These are phyloP conservation scores for Drosophila pandora DNA, from an alignment of 1,140 invertebrate species.

Conservation along the genomic window DNA sequence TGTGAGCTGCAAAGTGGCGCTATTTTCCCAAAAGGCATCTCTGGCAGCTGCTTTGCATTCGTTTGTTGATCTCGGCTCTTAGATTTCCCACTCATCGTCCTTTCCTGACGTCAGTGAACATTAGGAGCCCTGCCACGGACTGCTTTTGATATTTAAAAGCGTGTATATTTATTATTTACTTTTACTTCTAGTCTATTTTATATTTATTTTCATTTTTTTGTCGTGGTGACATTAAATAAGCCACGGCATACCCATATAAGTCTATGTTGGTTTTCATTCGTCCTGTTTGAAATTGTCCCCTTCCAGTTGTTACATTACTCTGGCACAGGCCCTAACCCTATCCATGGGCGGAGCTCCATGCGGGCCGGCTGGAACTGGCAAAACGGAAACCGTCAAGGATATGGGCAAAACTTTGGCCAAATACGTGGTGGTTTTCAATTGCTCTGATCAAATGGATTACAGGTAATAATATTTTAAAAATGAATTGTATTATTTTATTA, in stretches of 20 bases:
- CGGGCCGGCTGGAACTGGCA: slow-evolving; percentile 97
- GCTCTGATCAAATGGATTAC: slow-evolving; percentile 99
- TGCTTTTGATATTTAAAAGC: slow-evolving; percentile 55
- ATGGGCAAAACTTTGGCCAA: slow-evolving; percentile 99
- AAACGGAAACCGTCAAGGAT: slow-evolving; percentile 98
- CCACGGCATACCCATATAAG: slow-evolving; percentile 21
- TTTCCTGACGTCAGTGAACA: slow-evolving; percentile 33
- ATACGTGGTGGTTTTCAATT: slow-evolving; percentile 99
- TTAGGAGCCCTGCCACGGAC: slow-evolving; percentile 23
- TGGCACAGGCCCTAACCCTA: slow-evolving; percentile 97
- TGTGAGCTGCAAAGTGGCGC: slow-evolving; percentile 43
- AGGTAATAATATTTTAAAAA: slow-evolving; percentile 87
- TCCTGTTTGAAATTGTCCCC: slow-evolving; percentile 22
- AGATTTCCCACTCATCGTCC: slow-evolving; percentile 17
- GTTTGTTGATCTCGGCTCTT: slow-evolving; percentile 23
- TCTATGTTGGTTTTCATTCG: slow-evolving; percentile 26
- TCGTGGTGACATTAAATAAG: slow-evolving; percentile 35
- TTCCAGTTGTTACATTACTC: slow-evolving; percentile 96
- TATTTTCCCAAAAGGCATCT: slow-evolving; percentile 57
- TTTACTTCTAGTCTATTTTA: not conserved
- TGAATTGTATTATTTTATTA: too few relatives aligned
- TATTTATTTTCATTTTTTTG: slow-evolving; percentile 9
- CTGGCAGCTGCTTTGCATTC: slow-evolving; percentile 33
- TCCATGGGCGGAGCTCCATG: slow-evolving; percentile 98
- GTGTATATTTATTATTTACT: slow-evolving; percentile 3